Percentiles rank a stretch among this genome's conserved stretches.
Conservation (phyloP, 2,797 vertebrate species). For the Galago senegalensis region DNA sequence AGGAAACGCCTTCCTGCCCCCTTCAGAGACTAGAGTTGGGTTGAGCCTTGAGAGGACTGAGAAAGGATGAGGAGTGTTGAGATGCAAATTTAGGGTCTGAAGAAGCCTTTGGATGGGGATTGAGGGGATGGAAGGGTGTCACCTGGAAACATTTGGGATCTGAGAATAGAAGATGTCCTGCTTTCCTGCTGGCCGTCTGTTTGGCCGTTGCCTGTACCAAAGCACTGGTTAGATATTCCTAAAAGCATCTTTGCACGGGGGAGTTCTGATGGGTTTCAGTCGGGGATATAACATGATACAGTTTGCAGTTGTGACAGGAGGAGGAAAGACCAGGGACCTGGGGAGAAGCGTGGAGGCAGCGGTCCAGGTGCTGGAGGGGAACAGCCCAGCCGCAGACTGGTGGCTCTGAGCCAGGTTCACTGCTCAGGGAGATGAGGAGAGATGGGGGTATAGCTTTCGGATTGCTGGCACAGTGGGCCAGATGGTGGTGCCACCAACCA, state of each 20-base stretch:
- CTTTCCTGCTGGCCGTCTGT: neutral
- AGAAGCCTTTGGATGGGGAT: neutral
- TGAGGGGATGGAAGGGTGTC: too few species aligned
- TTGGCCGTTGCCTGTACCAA: neutral
- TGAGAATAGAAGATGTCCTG: neutral
- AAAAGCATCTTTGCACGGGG: neutral
- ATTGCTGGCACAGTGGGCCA: neutral
- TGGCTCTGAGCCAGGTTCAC: neutral
- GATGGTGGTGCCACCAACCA: neutral
- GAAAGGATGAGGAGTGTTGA: neutral
- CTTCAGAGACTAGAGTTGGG: neutral
- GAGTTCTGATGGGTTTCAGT: neutral
- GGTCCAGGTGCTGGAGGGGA: neutral
- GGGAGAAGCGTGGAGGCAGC: neutral
- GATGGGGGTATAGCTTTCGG: neutral
- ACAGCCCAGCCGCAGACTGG: neutral
- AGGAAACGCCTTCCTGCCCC: neutral
- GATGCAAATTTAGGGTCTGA: neutral
- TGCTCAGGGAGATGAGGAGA: neutral
- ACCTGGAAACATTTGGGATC: neutral
- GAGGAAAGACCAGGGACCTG: neutral
- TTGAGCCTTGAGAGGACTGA: neutral
- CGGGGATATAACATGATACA: neutral
- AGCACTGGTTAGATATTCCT: slow-evolving; percentile 28
- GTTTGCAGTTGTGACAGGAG: neutral